A percentile compares a stretch with the other conserved stretches of the same genome.
These are phyloP conservation scores for Campopleginae sp. DNA, from an alignment of 2,888 invertebrate genomes.

Conservation along the genomic window DNA sequence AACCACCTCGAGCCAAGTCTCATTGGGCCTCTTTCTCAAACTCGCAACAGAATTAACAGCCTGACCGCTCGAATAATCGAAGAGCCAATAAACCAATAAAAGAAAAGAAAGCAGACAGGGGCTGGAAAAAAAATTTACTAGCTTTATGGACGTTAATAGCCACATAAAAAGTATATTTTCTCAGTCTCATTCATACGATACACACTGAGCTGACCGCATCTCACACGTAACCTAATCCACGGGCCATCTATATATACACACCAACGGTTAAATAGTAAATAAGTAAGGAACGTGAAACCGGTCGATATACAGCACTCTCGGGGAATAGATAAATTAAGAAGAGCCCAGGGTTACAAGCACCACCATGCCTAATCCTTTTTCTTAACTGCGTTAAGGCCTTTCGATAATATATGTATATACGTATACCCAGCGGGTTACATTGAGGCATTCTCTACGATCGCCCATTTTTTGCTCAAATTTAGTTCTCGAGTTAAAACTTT, in stretches of 20 bases:
- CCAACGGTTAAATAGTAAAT: constrained; percentile 10
- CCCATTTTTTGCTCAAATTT: constrained; percentile 19
- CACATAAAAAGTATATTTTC: constrained; percentile 43
- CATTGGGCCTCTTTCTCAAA: background rate
- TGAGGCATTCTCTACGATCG: background rate
- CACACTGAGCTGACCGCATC: constrained; percentile 14
- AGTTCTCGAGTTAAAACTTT: constrained; percentile 9
- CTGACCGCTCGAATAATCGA: constrained; percentile 44
- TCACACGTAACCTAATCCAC: constrained; percentile 19
- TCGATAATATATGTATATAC: background rate
- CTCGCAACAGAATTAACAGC: constrained; percentile 33
- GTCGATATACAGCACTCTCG: constrained; percentile 11
- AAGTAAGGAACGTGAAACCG: constrained; percentile 16
- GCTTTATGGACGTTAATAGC: constrained; percentile 38
- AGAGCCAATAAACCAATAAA: constrained; percentile 46
- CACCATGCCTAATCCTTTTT: constrained; percentile 23
- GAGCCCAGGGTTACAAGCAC: constrained; percentile 6
- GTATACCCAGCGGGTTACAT: background rate
- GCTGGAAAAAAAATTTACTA: constrained; percentile 17
- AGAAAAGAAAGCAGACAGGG: constrained; percentile 3
- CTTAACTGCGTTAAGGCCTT: constrained; percentile 4
- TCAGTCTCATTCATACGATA: constrained; percentile 29
- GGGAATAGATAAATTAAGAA: constrained; percentile 20
- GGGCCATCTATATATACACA: background rate
- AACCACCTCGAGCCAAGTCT: background rate